phyloP scores from a whole-genome alignment of 2,797 vertebrate species.

The Zenarchopterus dispar region DNA sequence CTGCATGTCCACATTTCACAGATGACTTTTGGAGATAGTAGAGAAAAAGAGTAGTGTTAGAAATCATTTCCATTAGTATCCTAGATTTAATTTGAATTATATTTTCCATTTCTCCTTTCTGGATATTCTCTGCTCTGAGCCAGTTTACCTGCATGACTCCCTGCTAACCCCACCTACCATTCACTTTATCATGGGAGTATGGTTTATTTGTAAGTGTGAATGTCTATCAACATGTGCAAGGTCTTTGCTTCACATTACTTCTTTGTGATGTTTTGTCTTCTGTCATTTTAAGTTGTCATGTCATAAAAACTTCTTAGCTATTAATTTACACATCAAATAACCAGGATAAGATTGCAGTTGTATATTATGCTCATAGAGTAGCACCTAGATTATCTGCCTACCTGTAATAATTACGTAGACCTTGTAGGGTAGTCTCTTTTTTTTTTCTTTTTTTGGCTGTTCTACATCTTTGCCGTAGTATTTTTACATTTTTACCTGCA shows the following conservation, averaged over 20 bases:
- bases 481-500: constrained; percentile 23
- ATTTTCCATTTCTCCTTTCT: constrained; percentile 1
- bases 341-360: not conserved
- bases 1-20: constrained; percentile 6
- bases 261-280: constrained; percentile 39
- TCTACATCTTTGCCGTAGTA: constrained; percentile 23
- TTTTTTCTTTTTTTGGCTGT: too few species aligned
- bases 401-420: not conserved
- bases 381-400: constrained; percentile 12
- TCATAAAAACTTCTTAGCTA: constrained; percentile 20
- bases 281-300: constrained; percentile 44
- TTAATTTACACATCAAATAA: constrained; percentile 10
- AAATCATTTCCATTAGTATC: constrained; percentile 24
- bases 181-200: constrained; percentile 64
- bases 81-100: constrained; percentile 15
- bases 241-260: constrained; percentile 39
- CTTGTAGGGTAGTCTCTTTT: not conserved
- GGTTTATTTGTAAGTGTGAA: constrained; percentile 58
- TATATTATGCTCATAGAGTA: constrained; percentile 13
- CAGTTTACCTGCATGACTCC: constrained; percentile 53
- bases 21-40: constrained; percentile 15
- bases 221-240: constrained; percentile 31
- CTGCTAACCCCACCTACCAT: constrained; percentile 38
- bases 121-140: constrained; percentile 14
- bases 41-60: constrained; percentile 68